Base-by-base conservation (phyloP, 2,113 vertebrate genomes). In the Phycodurus eques region DNA sequence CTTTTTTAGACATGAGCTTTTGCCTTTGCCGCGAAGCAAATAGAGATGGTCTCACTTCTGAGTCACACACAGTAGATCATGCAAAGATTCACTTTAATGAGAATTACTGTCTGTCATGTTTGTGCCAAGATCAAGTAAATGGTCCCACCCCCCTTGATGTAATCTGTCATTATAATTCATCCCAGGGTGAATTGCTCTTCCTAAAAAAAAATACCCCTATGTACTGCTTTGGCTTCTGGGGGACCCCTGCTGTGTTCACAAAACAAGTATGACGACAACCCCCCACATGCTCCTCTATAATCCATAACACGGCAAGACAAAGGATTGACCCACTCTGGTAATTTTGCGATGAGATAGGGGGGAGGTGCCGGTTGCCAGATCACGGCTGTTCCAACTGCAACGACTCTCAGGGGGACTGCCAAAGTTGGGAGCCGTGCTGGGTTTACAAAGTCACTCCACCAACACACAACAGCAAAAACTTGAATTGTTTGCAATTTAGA, bases 291-390 rank as follows among this genome's bases (percentile, higher is more conserved):
- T 22, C 31, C 56, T 66, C 56, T 72, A 85, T 86, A 87, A 89
- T 88, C 83, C 85, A 91, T 89, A 91, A 91, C 76, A 71, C 8
- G 59, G 73, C 68, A 85, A 81, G 77, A 91, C 87, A 91, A 91
- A 90, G 75, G 79, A 57, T 72, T 82, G 44, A 74, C 86, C 87
- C 79, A 81, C 81, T 85, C 81, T 75, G 60, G 57, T 61, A 49
- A 61, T 76, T 73, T 51, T 75, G 62, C 70, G 78, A 49, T 71
- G 7, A 31, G 22, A 79, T 79, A 78, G 57, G 71, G 61, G 67
- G 64, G 22, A 31, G 64, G 44, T 20, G 63, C 43, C 7, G n/a
- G 3, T 65, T 44, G 63, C 31, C 14, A 61, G 31, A 61, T 35
- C 59, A 35, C 35, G 31, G 59, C 59, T 61, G 59, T 14, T 22